phyloP scores from a whole-genome alignment of 2,888 invertebrate species.

The Lasius platythorax region DNA sequence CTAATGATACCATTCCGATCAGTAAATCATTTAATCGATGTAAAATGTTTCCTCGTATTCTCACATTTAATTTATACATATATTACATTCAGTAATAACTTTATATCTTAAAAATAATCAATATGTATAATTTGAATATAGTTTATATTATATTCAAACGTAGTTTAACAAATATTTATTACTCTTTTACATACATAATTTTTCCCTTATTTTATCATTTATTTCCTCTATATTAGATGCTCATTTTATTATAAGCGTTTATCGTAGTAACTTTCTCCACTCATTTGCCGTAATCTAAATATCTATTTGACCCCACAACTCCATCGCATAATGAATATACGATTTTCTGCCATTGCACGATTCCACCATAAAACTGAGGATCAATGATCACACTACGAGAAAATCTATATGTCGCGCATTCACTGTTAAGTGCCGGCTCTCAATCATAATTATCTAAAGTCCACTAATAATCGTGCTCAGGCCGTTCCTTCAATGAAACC shows the following conservation, averaged over 20 bases:
- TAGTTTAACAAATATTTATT: neutral
- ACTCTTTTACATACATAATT: neutral
- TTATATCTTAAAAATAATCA: neutral
- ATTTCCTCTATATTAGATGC: neutral
- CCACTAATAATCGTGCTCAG: slow-evolving; percentile 32
- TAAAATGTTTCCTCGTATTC: neutral
- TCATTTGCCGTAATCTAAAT: slow-evolving; percentile 10
- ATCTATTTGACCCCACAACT: slow-evolving; percentile 1
- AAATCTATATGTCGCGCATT: slow-evolving; percentile 39
- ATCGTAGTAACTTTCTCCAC: neutral
- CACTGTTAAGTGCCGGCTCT: slow-evolving; percentile 32
- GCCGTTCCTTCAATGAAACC: slow-evolving; percentile 46
- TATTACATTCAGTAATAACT: neutral
- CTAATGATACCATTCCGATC: slow-evolving; percentile 59
- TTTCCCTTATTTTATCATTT: neutral
- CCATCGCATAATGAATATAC: slow-evolving; percentile 9
- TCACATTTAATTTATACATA: neutral
- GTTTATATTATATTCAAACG: neutral
- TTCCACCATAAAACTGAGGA: slow-evolving; percentile 10
- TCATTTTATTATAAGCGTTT: neutral
- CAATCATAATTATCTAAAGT: slow-evolving; percentile 50
- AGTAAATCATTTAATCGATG: slow-evolving; percentile 9
- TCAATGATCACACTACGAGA: slow-evolving; percentile 33
- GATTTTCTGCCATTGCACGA: neutral
- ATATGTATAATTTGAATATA: neutral